Base-by-base conservation (phyloP, 2,113 vertebrate species). In the Rhabdomys dilectus region DNA sequence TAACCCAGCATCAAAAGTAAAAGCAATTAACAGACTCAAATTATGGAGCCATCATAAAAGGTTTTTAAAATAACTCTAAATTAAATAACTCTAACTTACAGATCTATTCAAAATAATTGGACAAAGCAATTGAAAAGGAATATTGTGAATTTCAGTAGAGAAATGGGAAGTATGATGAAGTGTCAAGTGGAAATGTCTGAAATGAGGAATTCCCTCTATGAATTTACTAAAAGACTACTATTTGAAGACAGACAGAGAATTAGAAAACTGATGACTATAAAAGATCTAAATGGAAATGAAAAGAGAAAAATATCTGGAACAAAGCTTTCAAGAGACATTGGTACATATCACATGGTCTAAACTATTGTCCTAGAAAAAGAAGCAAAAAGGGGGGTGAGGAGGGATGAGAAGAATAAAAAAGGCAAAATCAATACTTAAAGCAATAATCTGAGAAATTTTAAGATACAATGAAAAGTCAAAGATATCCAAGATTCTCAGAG, bases 181-280 rank as follows among this genome's bases (percentile, higher is more conserved):
- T 39, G 36, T 29, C 56, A 53, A 68, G 15, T 66, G 24, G 64
- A 72, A 95, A 81, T 62, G 7, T 21, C 72, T 45, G 15, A 92
- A 73, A 85, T 88, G n/a, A 95, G 68, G 21, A 88, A 64, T 92
- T 92, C 26, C 9, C 53, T 89, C 26, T 86, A 12, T 60, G 22
- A 58, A 15, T 13, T 39, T 89, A 93, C 91, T 64, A 89, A 31
- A 94, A 82, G 56, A 82, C 13, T 73, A 45, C n/a, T 24, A 51
- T 73, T 92, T 95, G 72, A 84, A n/a, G 45, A 86, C 13, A 82
- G 78, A 73, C 13, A 19, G 39, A 26, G 34, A 94, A 92, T 39
- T 82, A 81, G 80, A 95, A 76, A 24, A 94, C 76, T 66, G 60
- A 42, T 87, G 77, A 90, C 88, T 73, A 60, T 66, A 94, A 88